Conservation (phyloP, 2,113 vertebrate species). For the Lampris megalopsis region DNA sequence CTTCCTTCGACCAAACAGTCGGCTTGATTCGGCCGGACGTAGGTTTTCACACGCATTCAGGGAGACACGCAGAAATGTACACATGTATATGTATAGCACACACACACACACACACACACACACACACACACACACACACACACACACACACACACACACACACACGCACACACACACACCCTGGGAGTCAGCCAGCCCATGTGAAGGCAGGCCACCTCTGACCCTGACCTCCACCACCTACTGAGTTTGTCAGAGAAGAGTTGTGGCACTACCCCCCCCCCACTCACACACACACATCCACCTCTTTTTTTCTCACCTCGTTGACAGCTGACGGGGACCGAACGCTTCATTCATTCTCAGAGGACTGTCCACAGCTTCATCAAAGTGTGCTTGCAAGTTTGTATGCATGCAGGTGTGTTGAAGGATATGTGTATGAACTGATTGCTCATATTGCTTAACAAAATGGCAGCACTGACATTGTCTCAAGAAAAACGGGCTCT, state of each 20-base stretch:
- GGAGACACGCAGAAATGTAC: not conserved
- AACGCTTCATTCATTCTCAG: not conserved
- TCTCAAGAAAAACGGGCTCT: not conserved
- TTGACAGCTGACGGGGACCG: not conserved
- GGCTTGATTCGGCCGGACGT: constrained; percentile 8
- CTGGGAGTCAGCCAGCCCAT: constrained; percentile 9
- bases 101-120: constrained; percentile 6
- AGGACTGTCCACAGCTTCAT: no score
- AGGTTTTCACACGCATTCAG: constrained; percentile 9
- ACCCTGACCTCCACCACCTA: constrained; percentile 22
- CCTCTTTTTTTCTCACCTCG: not conserved
- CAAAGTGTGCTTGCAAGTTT: no score
- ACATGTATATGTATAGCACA: no score
- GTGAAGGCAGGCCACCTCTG: constrained; percentile 10
- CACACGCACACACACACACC: no score
- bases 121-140: not conserved
- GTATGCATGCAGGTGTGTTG: no score
- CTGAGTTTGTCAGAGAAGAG: constrained; percentile 22
- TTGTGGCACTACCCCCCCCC: not conserved
- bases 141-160: constrained; percentile 2
- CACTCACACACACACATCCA: constrained; percentile 2
- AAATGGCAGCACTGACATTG: not conserved
- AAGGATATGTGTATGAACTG: not conserved
- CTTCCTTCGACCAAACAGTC: constrained; percentile 47
- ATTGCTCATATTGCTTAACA: not conserved